phyloP scores from a whole-genome alignment of 2,113 vertebrate species.

The Willisornis vidua region DNA sequence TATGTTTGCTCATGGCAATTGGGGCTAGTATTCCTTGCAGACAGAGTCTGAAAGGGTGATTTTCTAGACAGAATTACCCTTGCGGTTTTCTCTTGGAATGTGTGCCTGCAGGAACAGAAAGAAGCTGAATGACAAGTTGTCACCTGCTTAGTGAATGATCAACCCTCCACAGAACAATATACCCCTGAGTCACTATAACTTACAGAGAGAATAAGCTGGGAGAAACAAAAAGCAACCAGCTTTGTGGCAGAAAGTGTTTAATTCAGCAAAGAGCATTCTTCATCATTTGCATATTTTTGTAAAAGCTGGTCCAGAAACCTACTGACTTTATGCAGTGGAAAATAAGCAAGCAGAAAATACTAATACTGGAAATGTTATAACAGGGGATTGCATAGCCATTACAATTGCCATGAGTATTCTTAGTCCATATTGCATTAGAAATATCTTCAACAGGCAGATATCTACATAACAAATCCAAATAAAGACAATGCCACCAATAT shows the following conservation, averaged over 20 bases:
- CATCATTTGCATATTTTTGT: not conserved
- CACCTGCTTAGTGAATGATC: not conserved
- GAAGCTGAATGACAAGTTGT: not conserved
- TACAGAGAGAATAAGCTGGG: not conserved
- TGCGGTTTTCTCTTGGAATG: not conserved
- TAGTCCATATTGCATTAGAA: not conserved
- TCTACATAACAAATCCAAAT: not conserved
- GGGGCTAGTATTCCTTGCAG: not conserved
- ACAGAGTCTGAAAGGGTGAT: not conserved
- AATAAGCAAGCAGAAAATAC: not conserved
- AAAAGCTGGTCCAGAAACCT: not conserved
- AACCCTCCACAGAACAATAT: not conserved
- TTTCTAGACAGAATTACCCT: not conserved
- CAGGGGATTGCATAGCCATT: not conserved
- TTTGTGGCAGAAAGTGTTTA: not conserved
- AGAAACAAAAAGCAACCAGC: not conserved
- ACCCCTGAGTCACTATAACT: not conserved
- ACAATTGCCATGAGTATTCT: not conserved
- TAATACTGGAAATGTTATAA: not conserved
- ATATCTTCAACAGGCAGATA: not conserved
- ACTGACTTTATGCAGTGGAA: not conserved
- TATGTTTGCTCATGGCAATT: not conserved
- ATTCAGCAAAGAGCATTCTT: not conserved
- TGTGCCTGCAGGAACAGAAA: slow-evolving; percentile 5
- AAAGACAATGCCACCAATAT: not conserved